Percentiles rank a stretch among this genome's conserved stretches.
phyloP scores from a whole-genome alignment of 2,888 invertebrate genomes.

The Spodoptera exigua region DNA sequence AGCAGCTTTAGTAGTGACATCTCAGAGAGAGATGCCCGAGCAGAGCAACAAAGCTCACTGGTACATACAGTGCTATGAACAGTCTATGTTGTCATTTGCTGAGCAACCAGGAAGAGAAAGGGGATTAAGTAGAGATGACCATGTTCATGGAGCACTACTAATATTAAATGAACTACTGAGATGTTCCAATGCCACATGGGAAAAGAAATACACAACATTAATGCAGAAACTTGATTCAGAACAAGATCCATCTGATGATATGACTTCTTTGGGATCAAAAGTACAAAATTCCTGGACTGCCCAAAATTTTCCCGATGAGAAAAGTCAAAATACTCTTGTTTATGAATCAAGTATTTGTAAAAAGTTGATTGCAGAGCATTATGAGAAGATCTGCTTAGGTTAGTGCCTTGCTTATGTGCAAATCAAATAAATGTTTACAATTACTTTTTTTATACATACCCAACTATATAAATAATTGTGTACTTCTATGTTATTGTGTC shows the following conservation, averaged over 20 bases:
- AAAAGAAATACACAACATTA: conserved; percentile 92
- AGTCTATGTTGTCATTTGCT: conserved; percentile 94
- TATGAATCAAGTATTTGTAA: conserved; percentile 96
- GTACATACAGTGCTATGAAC: conserved; percentile 97
- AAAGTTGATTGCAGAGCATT: conserved; percentile 94
- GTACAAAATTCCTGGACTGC: conserved; percentile 74
- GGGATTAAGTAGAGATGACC: conserved; percentile 95
- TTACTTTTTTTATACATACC: too few species aligned
- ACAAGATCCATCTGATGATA: conserved; percentile 85
- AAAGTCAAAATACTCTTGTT: conserved; percentile 75
- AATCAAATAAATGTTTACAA: too few species aligned
- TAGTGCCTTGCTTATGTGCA: too few species aligned
- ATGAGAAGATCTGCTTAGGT: conserved; percentile 93
- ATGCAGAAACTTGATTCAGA: conserved; percentile 90
- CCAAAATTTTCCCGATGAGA: conserved; percentile 76
- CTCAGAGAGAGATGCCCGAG: conserved; percentile 97
- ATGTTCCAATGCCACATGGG: conserved; percentile 96
- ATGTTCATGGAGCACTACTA: conserved; percentile 96
- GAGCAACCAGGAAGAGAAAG: conserved; percentile 88
- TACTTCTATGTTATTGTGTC: too few species aligned
- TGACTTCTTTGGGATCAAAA: conserved; percentile 87
- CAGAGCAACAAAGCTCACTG: conserved; percentile 96
- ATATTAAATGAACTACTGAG: conserved; percentile 98
- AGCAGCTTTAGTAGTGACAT: conserved; percentile 97
- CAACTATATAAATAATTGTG: too few species aligned